A percentile compares a stretch with the other conserved stretches of the same genome.
These are phyloP conservation scores for Tetramorium alpestre DNA, from an alignment of 1,140 invertebrate species.

Conservation along the genomic window DNA sequence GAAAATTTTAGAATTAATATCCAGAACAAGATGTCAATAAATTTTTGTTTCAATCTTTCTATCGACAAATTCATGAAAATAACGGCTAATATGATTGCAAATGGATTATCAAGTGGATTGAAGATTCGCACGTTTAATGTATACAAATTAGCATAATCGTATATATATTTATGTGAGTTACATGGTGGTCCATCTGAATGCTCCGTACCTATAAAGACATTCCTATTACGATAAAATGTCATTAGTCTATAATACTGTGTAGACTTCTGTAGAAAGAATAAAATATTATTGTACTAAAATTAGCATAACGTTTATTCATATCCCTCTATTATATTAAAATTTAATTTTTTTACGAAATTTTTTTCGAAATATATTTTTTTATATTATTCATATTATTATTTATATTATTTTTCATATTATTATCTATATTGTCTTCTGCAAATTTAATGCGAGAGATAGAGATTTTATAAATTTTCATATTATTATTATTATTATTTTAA, in stretches of 20 bases:
- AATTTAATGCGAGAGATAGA: neutral
- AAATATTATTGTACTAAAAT: slow-evolving; percentile 79
- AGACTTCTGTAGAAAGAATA: slow-evolving; percentile 78
- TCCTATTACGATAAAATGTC: slow-evolving; percentile 77
- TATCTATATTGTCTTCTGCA: neutral
- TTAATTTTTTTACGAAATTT: no score
- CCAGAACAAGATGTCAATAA: slow-evolving; percentile 13
- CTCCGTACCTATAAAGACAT: slow-evolving; percentile 77
- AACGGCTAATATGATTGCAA: neutral
- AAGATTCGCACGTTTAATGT: slow-evolving; percentile 55
- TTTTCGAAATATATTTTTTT: no score
- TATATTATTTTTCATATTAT: no score
- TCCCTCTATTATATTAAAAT: no score
- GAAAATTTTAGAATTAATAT: slow-evolving; percentile 18
- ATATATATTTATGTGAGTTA: slow-evolving; percentile 63
- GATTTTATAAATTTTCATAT: neutral
- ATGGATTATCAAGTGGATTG: slow-evolving; percentile 5
- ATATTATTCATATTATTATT: neutral
- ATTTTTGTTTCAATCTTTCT: neutral
- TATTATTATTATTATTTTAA: neutral
- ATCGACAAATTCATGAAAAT: slow-evolving; percentile 19
- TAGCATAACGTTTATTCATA: no score
- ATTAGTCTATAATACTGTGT: slow-evolving; percentile 74
- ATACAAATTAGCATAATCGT: slow-evolving; percentile 65
- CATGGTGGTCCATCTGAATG: slow-evolving; percentile 53